Base-by-base conservation (phyloP, 2,113 vertebrate genomes). In the Anguilla japonica region DNA sequence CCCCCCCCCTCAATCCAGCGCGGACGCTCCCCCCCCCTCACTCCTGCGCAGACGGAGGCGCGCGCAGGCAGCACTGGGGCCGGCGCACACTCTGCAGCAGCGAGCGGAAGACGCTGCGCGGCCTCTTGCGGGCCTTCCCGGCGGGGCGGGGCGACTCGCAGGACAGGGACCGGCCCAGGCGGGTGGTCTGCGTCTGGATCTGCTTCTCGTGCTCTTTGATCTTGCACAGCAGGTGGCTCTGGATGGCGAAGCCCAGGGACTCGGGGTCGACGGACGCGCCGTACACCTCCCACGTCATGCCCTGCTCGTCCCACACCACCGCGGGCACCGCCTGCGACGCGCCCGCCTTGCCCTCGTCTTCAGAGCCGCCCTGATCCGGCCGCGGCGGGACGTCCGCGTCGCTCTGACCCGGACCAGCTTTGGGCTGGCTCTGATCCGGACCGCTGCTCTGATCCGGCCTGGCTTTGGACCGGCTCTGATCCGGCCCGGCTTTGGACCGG, bases 271-370 rank as follows among this genome's bases (percentile, higher is more conserved):
- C 94, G 0, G 98, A 98, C 0, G 98, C 98, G 0, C 98, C 98
- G 0, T 99, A 99, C 79, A 99, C 98, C 89, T 99, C 98, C 98
- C 98, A 99, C 0, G 98, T 99, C 98, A 99, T 99, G 83, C 98
- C 98, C 89, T 99, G 98, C 85, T 99, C 98, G 0, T 99, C 98
- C 98, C 98, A 99, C 71, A 98, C 93, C 0, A 99, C 98, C 39
- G 99, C 98, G 2, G 97, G 95, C 85, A 99, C 87, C 0, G 94
- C 94, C 88, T 97, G 98, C 84, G 95, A 93, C n/a, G n/a, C 75
- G 43, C 40, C 85, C 0, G 87, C 87, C 90, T 91, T 94, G 91
- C 92, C 91, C 83, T 90, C 92, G 86, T 75, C 91, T 93, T 8
- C 5, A 89, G 80, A 88, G 94, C 90, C 29, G 94, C 93, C 20